These are phyloP conservation scores for Coracias cyanogaster DNA, from an alignment of 2,797 vertebrate genomes.

Conservation along the genomic window DNA sequence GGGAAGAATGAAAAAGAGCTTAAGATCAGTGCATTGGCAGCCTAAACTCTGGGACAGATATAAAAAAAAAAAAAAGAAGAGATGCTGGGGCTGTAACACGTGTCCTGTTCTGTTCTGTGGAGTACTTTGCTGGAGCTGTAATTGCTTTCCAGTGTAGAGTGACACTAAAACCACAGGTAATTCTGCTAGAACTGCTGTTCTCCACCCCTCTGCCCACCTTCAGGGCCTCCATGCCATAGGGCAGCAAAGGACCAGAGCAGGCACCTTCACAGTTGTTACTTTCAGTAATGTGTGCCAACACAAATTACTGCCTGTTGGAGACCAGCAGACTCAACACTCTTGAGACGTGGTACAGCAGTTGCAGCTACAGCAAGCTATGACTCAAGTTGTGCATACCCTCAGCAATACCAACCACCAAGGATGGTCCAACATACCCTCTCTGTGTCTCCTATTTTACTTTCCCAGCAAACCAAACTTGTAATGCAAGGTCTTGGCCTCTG, in stretches of 20 bases:
- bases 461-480: neutral
- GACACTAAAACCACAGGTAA: neutral
- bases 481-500: neutral
- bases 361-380: rapidly evolving
- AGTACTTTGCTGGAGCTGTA: neutral
- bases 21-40: neutral
- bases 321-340: neutral
- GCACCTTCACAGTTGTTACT: neutral
- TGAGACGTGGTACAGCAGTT: rapidly evolving
- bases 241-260: neutral
- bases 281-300: neutral
- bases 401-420: neutral
- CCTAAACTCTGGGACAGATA: neutral
- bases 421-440: neutral
- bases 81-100: neutral
- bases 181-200: neutral
- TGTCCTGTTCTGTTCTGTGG: neutral
- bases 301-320: neutral
- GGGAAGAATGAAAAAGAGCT: neutral
- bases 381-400: neutral
- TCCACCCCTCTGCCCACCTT: neutral
- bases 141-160: neutral
- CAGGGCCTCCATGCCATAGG: neutral
- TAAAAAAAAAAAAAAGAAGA: neutral
- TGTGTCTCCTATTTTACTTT: neutral